Conservation (phyloP, 2,113 vertebrate species). For the Procavia capensis region DNA sequence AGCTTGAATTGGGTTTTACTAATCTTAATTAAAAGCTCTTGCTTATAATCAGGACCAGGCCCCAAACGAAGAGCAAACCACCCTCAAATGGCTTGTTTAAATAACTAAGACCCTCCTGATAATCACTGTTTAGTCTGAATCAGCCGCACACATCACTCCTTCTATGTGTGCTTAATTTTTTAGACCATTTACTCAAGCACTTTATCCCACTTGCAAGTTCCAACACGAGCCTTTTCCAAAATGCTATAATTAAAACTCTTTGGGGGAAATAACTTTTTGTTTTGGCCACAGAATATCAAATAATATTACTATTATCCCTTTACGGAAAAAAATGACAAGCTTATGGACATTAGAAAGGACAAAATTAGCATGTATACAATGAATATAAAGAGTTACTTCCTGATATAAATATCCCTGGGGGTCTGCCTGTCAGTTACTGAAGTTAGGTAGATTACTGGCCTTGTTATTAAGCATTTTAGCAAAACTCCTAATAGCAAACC, state of each 20-base stretch:
- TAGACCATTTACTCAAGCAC: slow-evolving; percentile 71
- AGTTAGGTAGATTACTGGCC: slow-evolving; percentile 61
- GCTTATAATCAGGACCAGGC: slow-evolving; percentile 86
- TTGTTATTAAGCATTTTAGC: slow-evolving; percentile 63
- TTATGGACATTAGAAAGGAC: slow-evolving; percentile 58
- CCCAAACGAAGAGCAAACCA: slow-evolving; percentile 76
- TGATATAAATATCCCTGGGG: slow-evolving; percentile 73
- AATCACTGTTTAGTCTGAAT: slow-evolving; percentile 79
- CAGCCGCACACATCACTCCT: slow-evolving; percentile 36
- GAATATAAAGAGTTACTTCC: slow-evolving; percentile 67
- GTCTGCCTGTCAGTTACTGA: slow-evolving; percentile 43
- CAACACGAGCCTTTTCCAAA: slow-evolving; percentile 53
- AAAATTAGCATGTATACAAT: slow-evolving; percentile 71
- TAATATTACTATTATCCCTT: slow-evolving; percentile 71
- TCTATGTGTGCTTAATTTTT: slow-evolving; percentile 39
- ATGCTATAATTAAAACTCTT: slow-evolving; percentile 69
- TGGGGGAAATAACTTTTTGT: slow-evolving; percentile 74
- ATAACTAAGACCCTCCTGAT: slow-evolving; percentile 75
- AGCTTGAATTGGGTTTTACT: slow-evolving; percentile 86
- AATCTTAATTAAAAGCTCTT: slow-evolving; percentile 89
- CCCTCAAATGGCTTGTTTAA: slow-evolving; percentile 85
- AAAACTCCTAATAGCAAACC: slow-evolving; percentile 67
- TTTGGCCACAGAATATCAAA: slow-evolving; percentile 78
- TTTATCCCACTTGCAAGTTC: slow-evolving; percentile 76
- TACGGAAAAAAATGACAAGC: slow-evolving; percentile 64